phyloP scores from a whole-genome alignment of 23 tunicate genomes.

The Phallusia fumigata region DNA sequence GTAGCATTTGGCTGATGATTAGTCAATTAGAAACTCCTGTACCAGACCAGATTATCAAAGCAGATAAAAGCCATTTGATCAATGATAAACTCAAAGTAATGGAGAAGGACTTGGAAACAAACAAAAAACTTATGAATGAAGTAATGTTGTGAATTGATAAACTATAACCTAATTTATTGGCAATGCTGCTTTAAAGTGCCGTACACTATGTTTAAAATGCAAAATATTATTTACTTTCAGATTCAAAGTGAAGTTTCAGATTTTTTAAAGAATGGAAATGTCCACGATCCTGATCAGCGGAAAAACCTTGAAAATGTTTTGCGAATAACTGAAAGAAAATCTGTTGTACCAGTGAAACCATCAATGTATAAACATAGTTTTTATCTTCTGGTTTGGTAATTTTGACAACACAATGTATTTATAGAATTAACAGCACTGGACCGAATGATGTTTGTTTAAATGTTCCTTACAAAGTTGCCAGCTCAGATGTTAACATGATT shows the following conservation, averaged over 20 bases:
- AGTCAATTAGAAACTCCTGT: slow-evolving; percentile 35
- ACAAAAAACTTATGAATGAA: slow-evolving; percentile 27
- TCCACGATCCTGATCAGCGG: slow-evolving; percentile 28
- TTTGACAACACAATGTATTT: no score
- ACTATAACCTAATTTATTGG: no score
- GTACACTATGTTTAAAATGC: no score
- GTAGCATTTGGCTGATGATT: slow-evolving; percentile 46
- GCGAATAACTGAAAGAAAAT: not conserved
- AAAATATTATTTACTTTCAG: not conserved
- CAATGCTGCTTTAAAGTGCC: not conserved
- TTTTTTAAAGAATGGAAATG: slow-evolving; percentile 35
- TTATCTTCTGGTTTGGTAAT: not conserved
- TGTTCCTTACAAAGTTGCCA: slow-evolving; percentile 30
- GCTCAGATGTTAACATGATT: slow-evolving; percentile 68
- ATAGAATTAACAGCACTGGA: not conserved
- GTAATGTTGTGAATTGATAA: not conserved
- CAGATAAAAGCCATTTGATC: no score
- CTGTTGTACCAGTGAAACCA: not conserved
- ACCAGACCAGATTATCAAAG: not conserved
- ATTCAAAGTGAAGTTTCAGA: slow-evolving; percentile 16
- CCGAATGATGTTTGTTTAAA: slow-evolving; percentile 34
- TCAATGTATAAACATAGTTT: not conserved
- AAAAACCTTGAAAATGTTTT: not conserved
- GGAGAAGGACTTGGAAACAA: slow-evolving; percentile 29
- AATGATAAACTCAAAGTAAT: slow-evolving; percentile 15